These are phyloP conservation scores for Macrophya annulata DNA, from an alignment of 2,888 invertebrate genomes.

Conservation along the genomic window DNA sequence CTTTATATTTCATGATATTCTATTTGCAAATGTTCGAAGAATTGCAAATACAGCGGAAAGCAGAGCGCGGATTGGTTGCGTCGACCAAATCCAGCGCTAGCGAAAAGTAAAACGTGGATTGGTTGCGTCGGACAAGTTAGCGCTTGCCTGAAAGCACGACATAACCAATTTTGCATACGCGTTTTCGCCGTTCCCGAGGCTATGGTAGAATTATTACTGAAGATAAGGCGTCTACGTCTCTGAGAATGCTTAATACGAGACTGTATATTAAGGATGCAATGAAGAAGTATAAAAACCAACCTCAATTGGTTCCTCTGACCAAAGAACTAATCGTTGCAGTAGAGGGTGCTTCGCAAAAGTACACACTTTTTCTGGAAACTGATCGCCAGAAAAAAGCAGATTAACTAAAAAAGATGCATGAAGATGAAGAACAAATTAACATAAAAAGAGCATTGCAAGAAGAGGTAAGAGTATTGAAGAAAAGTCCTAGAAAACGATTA, in stretches of 20 bases:
- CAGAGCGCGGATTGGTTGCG: slow-evolving; percentile 1
- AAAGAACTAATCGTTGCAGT: slow-evolving; percentile 31
- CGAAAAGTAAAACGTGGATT: neutral
- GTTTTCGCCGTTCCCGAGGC: neutral
- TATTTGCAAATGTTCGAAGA: neutral
- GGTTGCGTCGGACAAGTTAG: neutral
- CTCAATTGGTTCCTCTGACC: slow-evolving; percentile 46
- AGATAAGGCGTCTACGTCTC: slow-evolving; percentile 46
- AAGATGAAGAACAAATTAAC: slow-evolving; percentile 30
- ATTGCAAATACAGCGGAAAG: neutral
- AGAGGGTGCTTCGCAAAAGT: slow-evolving; percentile 36
- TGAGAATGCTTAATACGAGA: slow-evolving; percentile 32
- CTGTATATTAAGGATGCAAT: slow-evolving; percentile 44
- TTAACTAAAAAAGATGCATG: slow-evolving; percentile 21
- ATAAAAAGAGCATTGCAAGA: slow-evolving; percentile 38
- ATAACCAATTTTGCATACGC: neutral
- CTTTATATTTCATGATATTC: neutral
- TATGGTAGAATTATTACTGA: slow-evolving; percentile 44
- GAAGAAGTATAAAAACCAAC: slow-evolving; percentile 38
- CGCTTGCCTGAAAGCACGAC: slow-evolving; percentile 1
- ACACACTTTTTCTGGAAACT: slow-evolving; percentile 48
- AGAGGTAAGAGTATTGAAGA: slow-evolving; percentile 10
- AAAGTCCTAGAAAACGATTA: slow-evolving; percentile 18
- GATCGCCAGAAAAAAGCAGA: neutral
- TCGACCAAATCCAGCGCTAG: neutral